Evolutionary conservation across 2,113 vertebrate species (phyloP).

Genomic region (Rhombomys opimus): DNA sequence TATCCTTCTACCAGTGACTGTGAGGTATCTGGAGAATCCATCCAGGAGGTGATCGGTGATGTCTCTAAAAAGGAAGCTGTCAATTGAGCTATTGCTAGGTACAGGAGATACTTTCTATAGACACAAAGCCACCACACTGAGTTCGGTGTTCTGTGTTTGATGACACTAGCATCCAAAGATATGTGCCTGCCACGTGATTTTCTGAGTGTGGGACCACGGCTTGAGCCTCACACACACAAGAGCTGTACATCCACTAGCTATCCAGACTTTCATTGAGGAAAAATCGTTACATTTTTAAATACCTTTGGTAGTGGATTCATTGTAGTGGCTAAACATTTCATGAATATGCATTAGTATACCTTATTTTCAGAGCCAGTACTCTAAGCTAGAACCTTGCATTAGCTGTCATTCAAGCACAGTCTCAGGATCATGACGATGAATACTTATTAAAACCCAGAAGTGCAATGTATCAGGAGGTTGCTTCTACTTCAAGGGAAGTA

Average conservation of each 20-base stretch:
- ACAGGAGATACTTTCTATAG: neutral
- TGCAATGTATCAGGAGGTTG: neutral
- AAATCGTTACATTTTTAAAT: conserved; percentile 62
- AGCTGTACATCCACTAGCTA: conserved; percentile 24
- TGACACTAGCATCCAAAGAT: neutral
- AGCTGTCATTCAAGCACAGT: neutral
- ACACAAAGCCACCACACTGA: neutral
- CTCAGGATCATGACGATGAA: neutral
- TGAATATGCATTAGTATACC: conserved; percentile 34
- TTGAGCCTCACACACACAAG: neutral
- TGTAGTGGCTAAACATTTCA: conserved; percentile 13
- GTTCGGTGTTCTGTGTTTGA: neutral
- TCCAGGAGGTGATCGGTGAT: neutral
- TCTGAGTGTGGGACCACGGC: neutral
- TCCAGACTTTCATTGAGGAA: neutral
- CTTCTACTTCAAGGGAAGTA: conserved; percentile 17
- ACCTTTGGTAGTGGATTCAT: neutral
- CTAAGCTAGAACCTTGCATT: neutral
- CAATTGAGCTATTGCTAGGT: conserved; percentile 24
- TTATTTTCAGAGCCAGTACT: conserved; percentile 63
- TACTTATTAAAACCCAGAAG: conserved; percentile 9
- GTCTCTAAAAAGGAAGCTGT: conserved; percentile 37
- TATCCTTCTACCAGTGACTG: neutral
- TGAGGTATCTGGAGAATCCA: neutral
- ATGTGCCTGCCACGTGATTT: neutral